Evolutionary conservation across 2,888 invertebrate species (phyloP), one percentile per base, ranked within the genome.

Genomic region (Lamellibrachia columna): DNA sequence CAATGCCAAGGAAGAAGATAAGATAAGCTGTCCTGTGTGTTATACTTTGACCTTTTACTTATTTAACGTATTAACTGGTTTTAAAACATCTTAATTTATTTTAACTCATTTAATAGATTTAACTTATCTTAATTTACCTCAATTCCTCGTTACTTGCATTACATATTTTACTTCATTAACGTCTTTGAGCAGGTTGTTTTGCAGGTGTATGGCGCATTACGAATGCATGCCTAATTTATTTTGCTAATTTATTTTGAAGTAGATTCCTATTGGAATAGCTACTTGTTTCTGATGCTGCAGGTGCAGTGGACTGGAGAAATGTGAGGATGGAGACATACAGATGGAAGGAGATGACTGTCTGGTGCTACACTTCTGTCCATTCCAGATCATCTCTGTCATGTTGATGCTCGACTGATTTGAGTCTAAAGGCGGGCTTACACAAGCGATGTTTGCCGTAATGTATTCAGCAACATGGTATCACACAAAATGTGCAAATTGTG

Each of bases 311-410:
- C 93, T 93, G 58, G 93, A 93, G 52, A 91, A 91, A 9, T 40
- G n/a, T 52, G 28, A 53, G 90, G 90, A 92, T 58, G 28, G 53
- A 55, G 28, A 90, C n/a, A 60, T 52, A 15, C 53, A 92, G n/a
- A 53, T 52, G 28, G 53, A 75, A 53, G 28, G 90, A 40, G 92
- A 28, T 53, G 53, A 92, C 91, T 52, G 60, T 15, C 40, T 93
- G 0, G 53, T 92, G n/a, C 28, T 94, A 28, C 40, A 28, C 53
- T 92, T 94, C 90, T 93, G 15, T 7, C 93, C 94, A 11, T 94
- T 93, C 92, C 93, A 93, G 93, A 93, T 93, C 58, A 55, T 93
- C 15, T 92, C 93, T 9, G 53, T 93, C 40, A 90, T 92, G 28
- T 75, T 93, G 11, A 90, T 28, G 11, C 91, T 22, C n/a, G n/a